Evolutionary conservation across 2,797 vertebrate species (phyloP), one percentile per base, ranked within the genome.

Genomic region (Sebastes minor): DNA sequence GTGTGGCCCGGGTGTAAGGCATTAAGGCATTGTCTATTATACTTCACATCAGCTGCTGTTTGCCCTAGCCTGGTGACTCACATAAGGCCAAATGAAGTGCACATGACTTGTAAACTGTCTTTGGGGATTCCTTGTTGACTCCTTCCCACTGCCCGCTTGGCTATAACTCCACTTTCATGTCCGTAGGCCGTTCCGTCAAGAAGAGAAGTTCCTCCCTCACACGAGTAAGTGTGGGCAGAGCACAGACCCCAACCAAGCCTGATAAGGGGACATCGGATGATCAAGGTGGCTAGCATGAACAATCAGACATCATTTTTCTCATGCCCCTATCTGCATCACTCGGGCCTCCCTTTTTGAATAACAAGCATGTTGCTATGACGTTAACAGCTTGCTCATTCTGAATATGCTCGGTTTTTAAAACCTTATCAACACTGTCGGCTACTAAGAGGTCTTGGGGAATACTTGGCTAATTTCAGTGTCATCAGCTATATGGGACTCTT

Each of bases 181-280:
- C 87, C 71, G 5, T 94, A 96, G 96, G 95, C 93, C 90, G 69
- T 82, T 77, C 89, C 74, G 78, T 95, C 94, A 97, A 95, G 96
- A 97, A 94, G 93, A 97, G 97, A 94, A 99, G 97, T 90, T 96
- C 96, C 71, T 98, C 97, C 87, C 95, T 98, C 88, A 96, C 86
- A 91, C 97, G 97, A 94, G 95, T 96, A 91, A 95, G 93, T 93
- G 95, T 91, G 91, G 95, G 88, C 93, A 96, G 96, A 94, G 89
- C 91, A 22, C 94, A 95, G 10, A 88, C 94, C 73, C 88, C 94
- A 92, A 61, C 93, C 86, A 97, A 95, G 81, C 66, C 94, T 92
- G 96, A 97, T 91, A 97, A 96, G 92, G 84, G 91, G 68, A 95
- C 96, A 84, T 94, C 96, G 88, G 95, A 96, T 91, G 96, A 97